Percentiles rank a stretch among this genome's conserved stretches.
Conservation (phyloP, 2,113 vertebrate genomes). For the Ardeotis arabs region DNA sequence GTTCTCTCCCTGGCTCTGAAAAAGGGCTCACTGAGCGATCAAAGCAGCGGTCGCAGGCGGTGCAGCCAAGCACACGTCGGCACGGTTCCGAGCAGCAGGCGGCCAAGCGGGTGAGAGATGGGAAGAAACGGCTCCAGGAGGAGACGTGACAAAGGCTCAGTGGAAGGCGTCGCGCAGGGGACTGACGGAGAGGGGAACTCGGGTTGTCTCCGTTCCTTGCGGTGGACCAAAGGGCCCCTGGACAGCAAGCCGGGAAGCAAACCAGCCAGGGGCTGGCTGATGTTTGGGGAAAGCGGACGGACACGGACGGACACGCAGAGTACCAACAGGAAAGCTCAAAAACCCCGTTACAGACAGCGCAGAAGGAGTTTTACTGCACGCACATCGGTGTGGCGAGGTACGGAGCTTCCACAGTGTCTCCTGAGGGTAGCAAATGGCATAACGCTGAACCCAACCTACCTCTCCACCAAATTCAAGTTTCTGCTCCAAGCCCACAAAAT, state of each 20-base stretch:
- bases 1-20: neutral
- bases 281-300: neutral
- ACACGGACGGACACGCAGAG: neutral
- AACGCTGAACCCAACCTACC: neutral
- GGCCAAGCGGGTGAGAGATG: neutral
- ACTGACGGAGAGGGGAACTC: neutral
- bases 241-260: neutral
- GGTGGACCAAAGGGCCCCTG: accelerated
- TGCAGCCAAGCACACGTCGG: neutral
- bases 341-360: too few species aligned
- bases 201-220: accelerated
- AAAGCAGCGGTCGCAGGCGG: neutral
- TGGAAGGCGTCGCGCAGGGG: accelerated
- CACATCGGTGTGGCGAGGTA: too few species aligned
- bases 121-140: neutral
- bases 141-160: neutral
- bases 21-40: neutral
- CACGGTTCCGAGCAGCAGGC: neutral
- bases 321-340: too few species aligned
- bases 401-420: neutral
- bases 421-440: neutral
- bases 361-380: too few species aligned
- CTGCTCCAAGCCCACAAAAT: neutral
- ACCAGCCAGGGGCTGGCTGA: neutral
- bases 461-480: neutral